Conservation (phyloP, 2,113 vertebrate species). For the Scalopus aquaticus region DNA sequence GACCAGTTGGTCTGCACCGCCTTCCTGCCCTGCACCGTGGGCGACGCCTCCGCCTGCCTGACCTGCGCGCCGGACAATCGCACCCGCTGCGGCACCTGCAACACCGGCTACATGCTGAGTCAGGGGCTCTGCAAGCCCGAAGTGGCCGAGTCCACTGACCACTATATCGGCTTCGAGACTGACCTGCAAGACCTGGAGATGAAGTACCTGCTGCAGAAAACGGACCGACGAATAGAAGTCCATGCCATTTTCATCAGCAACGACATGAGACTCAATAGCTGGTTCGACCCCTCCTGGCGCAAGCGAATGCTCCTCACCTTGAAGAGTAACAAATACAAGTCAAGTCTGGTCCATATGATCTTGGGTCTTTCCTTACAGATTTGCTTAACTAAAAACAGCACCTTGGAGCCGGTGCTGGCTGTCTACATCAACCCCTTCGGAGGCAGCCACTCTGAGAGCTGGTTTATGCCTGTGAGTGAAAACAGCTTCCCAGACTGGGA, state of each 20-base stretch:
- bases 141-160: constrained; percentile 96
- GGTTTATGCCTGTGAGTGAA: constrained; percentile 96
- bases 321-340: constrained; percentile 99
- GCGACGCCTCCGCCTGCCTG: constrained; percentile 90
- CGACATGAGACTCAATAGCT: constrained; percentile 98
- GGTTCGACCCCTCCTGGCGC: constrained; percentile 98
- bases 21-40: constrained; percentile 90
- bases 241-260: constrained; percentile 99
- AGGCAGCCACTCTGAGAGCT: constrained; percentile 98
- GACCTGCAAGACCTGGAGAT: constrained; percentile 97
- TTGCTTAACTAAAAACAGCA: constrained; percentile 98
- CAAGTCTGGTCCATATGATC: constrained; percentile 97
- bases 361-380: constrained; percentile 96
- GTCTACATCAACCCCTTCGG: constrained; percentile 98
- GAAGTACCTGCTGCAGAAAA: constrained; percentile 93
- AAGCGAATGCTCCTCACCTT: constrained; percentile 97
- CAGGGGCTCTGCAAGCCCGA: constrained; percentile 94
- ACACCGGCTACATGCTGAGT: constrained; percentile 91
- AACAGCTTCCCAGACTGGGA: constrained; percentile 96
- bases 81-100: constrained; percentile 95
- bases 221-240: constrained; percentile 94
- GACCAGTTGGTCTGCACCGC: constrained; percentile 93
- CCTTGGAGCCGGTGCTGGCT: constrained; percentile 94
- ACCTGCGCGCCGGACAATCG: constrained; percentile 93
- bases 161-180: constrained; percentile 97